Evolutionary conservation across 2,888 invertebrate genomes (phyloP), one percentile per base, ranked within the genome.

Genomic region (Schrankia costaestrigalis): DNA sequence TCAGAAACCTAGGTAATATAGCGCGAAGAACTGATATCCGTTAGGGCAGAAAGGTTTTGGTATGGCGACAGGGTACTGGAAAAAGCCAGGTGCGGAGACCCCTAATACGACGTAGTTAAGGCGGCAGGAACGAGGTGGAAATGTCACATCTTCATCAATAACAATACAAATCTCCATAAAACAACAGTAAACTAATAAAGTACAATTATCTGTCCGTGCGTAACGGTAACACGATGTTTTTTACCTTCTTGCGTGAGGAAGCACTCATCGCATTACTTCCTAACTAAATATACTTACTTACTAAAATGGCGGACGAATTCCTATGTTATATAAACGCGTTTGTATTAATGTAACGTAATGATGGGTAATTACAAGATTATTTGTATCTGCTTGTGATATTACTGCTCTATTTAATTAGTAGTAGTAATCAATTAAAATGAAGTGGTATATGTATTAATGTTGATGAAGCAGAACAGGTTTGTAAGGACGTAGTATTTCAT

Each of bases 341-440:
- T 30, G 36, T 22, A 31, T 36, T 48, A 56, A 34, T 31, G 34
- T 63, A 47, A 46, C 56, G 38, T 58, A 46, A 61, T 46, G 32
- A 18, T 44, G 27, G 35, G 17, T 40, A 26, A 35, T 43, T 37
- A 38, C 3, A 25, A 15, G 12, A n/a, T 24, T 24, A 8, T 9
- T 11, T n/a, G n/a, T 14, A 14, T 7, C 17, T 17, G 3, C 17
- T 5, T 17, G 3, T 17, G 7, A 5, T 3, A 17, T 5, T 7
- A 17, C 3, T 5, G 17, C 3, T 17, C 4, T 7, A 5, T 17
- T 17, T 7, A 17, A 7, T 7, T 7, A 5, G 17, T 3, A 7
- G 17, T 7, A 17, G 4, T 7, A 5, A 7, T 3, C 17, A 5
- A 7, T 17, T 17, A 17, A n/a, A n/a, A n/a, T n/a, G n/a, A n/a